These are phyloP conservation scores for Selenia dentaria DNA, from an alignment of 2,888 invertebrate genomes.

Conservation along the genomic window DNA sequence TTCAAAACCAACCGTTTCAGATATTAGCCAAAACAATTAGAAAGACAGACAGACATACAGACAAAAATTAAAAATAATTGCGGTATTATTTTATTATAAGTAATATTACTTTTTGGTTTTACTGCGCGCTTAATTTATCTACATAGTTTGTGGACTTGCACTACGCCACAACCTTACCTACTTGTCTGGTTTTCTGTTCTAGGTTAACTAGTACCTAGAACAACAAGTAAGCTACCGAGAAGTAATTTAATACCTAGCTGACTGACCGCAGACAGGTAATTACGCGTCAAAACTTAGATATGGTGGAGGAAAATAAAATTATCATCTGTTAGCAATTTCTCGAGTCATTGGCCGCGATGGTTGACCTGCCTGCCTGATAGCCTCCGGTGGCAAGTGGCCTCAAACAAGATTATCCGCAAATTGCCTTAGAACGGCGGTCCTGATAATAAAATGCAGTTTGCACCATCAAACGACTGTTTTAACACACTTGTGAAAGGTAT, in stretches of 20 bases:
- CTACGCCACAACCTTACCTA: too few species aligned
- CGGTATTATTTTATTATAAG: too few species aligned
- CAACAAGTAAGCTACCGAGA: slow-evolving; percentile 6
- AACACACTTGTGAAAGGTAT: slow-evolving; percentile 18
- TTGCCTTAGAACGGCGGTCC: slow-evolving; percentile 44
- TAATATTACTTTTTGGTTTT: too few species aligned
- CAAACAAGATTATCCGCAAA: slow-evolving; percentile 57
- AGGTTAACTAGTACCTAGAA: background rate
- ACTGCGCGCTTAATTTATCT: too few species aligned
- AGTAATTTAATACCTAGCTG: slow-evolving; percentile 15
- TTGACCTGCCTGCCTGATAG: slow-evolving; percentile 59
- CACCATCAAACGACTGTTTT: slow-evolving; percentile 29
- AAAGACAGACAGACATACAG: too few species aligned
- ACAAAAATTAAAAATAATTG: too few species aligned
- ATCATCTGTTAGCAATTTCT: slow-evolving; percentile 52
- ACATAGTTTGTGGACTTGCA: too few species aligned
- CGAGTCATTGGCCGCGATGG: slow-evolving; percentile 66
- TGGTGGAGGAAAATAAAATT: slow-evolving; percentile 34
- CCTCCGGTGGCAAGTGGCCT: slow-evolving; percentile 55
- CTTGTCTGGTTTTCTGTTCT: background rate
- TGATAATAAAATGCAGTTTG: slow-evolving; percentile 45
- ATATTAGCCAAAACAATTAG: too few species aligned
- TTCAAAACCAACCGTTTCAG: too few species aligned
- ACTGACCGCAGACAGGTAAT: slow-evolving; percentile 29
- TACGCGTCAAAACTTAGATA: slow-evolving; percentile 37